Conservation (phyloP, 2,888 invertebrate genomes). For the Ophioninae sp. region DNA sequence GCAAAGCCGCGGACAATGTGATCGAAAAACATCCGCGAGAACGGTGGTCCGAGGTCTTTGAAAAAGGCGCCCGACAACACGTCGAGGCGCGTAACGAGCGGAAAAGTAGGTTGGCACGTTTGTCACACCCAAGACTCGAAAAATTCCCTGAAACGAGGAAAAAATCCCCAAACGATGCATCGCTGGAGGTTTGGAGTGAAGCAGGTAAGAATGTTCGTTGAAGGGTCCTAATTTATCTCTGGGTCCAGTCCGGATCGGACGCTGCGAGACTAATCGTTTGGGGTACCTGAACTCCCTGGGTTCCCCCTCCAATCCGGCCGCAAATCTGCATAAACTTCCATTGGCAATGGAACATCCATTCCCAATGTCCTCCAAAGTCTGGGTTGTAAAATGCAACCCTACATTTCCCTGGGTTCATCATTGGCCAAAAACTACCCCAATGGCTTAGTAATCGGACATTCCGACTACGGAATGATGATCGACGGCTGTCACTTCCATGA, state of each 20-base stretch:
- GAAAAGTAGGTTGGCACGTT: slow-evolving; percentile 41
- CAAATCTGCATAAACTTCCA: background rate
- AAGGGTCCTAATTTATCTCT: slow-evolving; percentile 10
- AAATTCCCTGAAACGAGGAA: slow-evolving; percentile 35
- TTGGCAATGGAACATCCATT: background rate
- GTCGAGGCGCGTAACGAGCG: slow-evolving; percentile 37
- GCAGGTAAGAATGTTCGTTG: slow-evolving; percentile 38
- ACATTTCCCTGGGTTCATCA: background rate
- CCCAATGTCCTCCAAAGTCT: background rate
- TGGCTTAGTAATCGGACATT: background rate
- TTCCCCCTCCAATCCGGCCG: background rate
- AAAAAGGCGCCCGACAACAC: slow-evolving; percentile 3
- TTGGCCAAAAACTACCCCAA: background rate
- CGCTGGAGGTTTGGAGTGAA: background rate
- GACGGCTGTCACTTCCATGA: background rate
- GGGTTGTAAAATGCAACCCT: background rate
- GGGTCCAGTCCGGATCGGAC: background rate
- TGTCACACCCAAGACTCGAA: slow-evolving; percentile 49
- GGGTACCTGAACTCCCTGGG: background rate
- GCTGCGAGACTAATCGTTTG: slow-evolving; percentile 47
- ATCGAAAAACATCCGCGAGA: slow-evolving; percentile 26
- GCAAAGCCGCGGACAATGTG: slow-evolving; percentile 31
- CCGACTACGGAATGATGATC: background rate
- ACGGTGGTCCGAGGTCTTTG: background rate
- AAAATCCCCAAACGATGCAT: slow-evolving; percentile 32